These are phyloP conservation scores for Hyposoter didymator DNA, from an alignment of 2,888 invertebrate species.

Conservation along the genomic window DNA sequence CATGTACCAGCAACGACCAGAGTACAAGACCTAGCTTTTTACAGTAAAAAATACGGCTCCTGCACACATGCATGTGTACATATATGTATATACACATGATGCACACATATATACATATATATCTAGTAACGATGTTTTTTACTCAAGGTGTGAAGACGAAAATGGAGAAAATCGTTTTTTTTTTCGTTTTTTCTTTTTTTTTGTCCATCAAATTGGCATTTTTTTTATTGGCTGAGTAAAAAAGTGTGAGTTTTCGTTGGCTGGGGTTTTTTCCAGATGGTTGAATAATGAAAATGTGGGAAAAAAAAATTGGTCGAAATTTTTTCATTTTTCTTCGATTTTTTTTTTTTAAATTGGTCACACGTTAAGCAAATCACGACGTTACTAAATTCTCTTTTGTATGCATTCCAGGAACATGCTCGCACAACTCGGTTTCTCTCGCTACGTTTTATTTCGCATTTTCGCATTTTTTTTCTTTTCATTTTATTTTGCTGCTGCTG, in stretches of 20 bases:
- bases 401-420: constrained; percentile 78
- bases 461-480: constrained; percentile 73
- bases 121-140: constrained; percentile 79
- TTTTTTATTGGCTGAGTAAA: background rate
- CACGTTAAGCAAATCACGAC: constrained; percentile 67
- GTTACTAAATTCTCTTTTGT: constrained; percentile 76
- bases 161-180: constrained; percentile 61
- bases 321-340: background rate
- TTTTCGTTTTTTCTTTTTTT: too few relatives aligned
- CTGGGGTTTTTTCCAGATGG: background rate
- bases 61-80: constrained; percentile 74
- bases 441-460: constrained; percentile 66
- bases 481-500: constrained; percentile 53
- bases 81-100: constrained; percentile 76
- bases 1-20: constrained; percentile 79
- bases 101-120: constrained; percentile 76
- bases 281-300: constrained; percentile 15
- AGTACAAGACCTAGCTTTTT: constrained; percentile 75
- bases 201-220: background rate
- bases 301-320: background rate
- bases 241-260: background rate
- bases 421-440: constrained; percentile 72
- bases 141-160: constrained; percentile 79
- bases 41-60: constrained; percentile 84
- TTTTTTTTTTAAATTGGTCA: constrained; percentile 53